phyloP scores from a whole-genome alignment of 1,140 invertebrate species.

The Hypsibius dujardini region DNA sequence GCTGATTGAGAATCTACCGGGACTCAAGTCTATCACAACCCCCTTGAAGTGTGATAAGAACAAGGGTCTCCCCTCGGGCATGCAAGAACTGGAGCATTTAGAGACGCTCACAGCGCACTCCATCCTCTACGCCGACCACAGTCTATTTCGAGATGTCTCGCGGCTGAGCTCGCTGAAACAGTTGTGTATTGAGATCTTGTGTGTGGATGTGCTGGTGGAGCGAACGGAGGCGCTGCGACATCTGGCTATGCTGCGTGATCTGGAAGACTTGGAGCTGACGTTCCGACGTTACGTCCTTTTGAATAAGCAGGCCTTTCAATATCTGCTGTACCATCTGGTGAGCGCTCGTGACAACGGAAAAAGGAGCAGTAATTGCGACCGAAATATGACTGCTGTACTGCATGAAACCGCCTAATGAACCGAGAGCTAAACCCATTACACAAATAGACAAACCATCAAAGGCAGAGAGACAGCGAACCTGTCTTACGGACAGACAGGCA shows the following conservation, averaged over 20 bases:
- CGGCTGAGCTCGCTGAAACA: neutral
- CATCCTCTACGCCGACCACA: slow-evolving; percentile 3
- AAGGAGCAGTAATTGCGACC: too few species aligned
- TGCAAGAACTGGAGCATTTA: neutral
- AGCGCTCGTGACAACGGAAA: too few species aligned
- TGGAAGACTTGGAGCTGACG: neutral
- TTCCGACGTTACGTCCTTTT: neutral
- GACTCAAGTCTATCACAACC: neutral
- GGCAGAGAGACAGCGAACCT: too few species aligned
- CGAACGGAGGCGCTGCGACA: slow-evolving; percentile 4
- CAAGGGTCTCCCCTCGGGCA: neutral
- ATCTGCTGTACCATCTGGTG: slow-evolving; percentile 6
- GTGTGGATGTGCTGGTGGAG: slow-evolving; percentile 4
- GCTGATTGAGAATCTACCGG: neutral
- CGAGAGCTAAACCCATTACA: too few species aligned
- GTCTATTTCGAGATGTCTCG: neutral
- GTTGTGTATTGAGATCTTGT: neutral
- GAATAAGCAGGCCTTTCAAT: neutral
- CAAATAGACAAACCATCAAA: too few species aligned
- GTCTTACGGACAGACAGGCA: too few species aligned
- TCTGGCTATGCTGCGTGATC: neutral
- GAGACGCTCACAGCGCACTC: neutral
- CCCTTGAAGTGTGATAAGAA: slow-evolving; percentile 13
- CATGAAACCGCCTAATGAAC: too few species aligned
- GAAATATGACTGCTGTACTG: too few species aligned